Evolutionary conservation across 2,113 vertebrate genomes (phyloP), one percentile per base, ranked within the genome.

Genomic region (Echinops telfairi): DNA sequence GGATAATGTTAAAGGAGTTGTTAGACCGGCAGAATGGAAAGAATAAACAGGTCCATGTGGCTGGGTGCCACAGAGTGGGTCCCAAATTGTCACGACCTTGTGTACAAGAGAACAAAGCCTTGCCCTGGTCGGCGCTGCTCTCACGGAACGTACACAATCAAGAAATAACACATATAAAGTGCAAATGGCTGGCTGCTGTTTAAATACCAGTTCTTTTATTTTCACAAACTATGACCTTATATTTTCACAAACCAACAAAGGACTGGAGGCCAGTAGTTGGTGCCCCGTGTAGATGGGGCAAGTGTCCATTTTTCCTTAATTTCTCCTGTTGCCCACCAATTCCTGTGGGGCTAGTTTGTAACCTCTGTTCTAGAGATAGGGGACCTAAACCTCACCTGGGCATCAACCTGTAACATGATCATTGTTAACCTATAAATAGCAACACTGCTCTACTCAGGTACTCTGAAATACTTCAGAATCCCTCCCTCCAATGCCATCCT

Each of bases 1-100:
- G 66, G 82, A 31, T 47, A 25, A 66, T 62, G 40, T 88, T 93
- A 43, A n/a, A 77, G 82, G 78, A 93, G 60, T 8, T 87, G 79
- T 80, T 58, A 91, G 40, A 86, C 0, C 2, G 16, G 23, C 31
- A 92, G 70, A 88, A 80, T n/a, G 23, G 57, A 70, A 77, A 90
- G 33, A 85, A 62, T 47, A 53, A 57, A 36, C 10, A 90, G 47
- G 47, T 9, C 47, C 47, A 53, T 14, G 47, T 12, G 47, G 47
- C 10, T 53, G 47, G 40, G 47, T 53, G 47, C 47, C 47, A 53
- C 47, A 10, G 47, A 53, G 47, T 53, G 6, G 12, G 12, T 53
- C 10, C 12, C 47, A 53, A 53, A 4, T 53, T 1, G 12, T 53
- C 12, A 9, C 10, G 47, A 14, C 47, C 12, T 9, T 9, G 12